These are phyloP conservation scores for Todiramphus chloris DNA, from an alignment of 2,113 vertebrate genomes.

Conservation along the genomic window DNA sequence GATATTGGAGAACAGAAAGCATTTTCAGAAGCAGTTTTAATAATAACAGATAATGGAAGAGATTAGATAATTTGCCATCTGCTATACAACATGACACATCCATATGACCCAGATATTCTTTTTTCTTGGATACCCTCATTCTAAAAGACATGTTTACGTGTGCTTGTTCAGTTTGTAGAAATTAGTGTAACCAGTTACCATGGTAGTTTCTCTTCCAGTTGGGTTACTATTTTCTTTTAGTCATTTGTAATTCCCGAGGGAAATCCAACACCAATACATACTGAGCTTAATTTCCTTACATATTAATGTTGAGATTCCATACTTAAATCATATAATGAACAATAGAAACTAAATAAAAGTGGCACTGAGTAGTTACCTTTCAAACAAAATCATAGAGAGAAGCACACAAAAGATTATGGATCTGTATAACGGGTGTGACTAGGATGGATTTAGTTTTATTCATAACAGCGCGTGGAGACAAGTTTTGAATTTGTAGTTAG, in stretches of 20 bases:
- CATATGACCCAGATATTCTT: neutral
- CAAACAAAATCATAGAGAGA: neutral
- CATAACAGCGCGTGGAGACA: neutral
- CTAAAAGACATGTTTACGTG: neutral
- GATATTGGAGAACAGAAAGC: neutral
- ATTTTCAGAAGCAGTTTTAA: neutral
- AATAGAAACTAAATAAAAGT: neutral
- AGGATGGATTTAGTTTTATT: neutral
- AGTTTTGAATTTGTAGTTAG: neutral
- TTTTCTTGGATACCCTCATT: neutral
- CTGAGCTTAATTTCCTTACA: neutral
- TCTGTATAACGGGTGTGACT: neutral
- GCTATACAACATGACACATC: neutral
- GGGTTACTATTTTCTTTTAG: neutral
- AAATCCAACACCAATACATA: neutral
- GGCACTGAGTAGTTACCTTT: neutral
- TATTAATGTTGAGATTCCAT: neutral
- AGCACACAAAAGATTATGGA: neutral
- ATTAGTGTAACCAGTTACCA: neutral
- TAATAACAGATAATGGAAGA: neutral
- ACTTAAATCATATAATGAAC: neutral
- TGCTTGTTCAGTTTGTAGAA: neutral
- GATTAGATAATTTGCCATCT: slow-evolving; percentile 9
- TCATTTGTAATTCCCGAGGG: neutral
- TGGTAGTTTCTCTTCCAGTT: neutral